Conservation (phyloP, 2,888 invertebrate genomes). For the Phalera bucephala region DNA sequence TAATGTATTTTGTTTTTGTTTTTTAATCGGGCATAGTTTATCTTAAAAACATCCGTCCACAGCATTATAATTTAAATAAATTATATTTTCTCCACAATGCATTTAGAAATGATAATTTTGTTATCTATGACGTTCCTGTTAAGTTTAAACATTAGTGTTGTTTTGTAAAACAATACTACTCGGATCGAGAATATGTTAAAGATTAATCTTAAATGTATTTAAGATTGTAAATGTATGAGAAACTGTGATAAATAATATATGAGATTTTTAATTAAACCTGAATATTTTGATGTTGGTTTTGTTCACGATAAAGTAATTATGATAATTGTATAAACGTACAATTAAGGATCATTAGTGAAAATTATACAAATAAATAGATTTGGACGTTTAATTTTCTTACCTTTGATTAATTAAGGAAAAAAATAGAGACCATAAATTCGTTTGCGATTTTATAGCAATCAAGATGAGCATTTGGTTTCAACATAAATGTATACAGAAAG, state of each 20-base stretch:
- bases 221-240: neutral
- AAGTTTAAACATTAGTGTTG: neutral
- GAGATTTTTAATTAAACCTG: neutral
- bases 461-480: slow-evolving; percentile 3
- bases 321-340: neutral
- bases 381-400: neutral
- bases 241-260: neutral
- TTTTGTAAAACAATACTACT: neutral
- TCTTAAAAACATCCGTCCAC: too few species aligned
- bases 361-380: neutral
- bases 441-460: slow-evolving; percentile 12
- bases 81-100: too few species aligned
- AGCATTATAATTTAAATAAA: too few species aligned
- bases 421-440: slow-evolving; percentile 14
- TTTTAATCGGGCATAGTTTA: too few species aligned
- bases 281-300: neutral
- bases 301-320: neutral
- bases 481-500: neutral
- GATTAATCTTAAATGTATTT: too few species aligned
- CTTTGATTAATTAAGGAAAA: neutral
- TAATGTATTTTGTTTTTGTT: too few species aligned
- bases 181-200: neutral
- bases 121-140: neutral
- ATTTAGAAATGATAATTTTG: neutral
- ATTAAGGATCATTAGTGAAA: neutral